A percentile compares a stretch with the other conserved stretches of the same genome.
These are phyloP conservation scores for Leptosomus discolor DNA, from an alignment of 2,113 vertebrate genomes.

Conservation along the genomic window DNA sequence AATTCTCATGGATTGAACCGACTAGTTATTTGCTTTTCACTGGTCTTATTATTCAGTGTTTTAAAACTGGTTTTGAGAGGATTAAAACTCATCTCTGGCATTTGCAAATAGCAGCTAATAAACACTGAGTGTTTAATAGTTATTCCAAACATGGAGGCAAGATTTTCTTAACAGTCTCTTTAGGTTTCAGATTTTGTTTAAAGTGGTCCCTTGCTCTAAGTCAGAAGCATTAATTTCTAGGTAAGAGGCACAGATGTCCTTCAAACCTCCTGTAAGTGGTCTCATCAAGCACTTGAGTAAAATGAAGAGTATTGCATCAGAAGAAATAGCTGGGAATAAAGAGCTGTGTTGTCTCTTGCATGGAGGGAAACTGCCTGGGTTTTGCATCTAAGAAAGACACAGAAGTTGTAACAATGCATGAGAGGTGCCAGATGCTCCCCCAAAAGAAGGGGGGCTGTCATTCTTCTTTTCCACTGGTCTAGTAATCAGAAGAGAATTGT, in stretches of 20 bases:
- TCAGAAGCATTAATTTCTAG: neutral
- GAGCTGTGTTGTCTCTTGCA: neutral
- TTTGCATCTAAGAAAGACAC: neutral
- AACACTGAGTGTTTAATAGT: neutral
- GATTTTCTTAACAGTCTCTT: neutral
- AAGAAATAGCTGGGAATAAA: neutral
- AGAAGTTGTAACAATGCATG: neutral
- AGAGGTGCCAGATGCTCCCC: neutral
- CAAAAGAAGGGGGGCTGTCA: neutral
- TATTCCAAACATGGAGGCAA: neutral
- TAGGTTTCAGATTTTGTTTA: neutral
- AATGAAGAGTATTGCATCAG: neutral
- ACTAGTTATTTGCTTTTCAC: neutral
- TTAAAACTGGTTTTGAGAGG: neutral
- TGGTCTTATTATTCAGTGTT: neutral
- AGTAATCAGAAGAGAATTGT: neutral
- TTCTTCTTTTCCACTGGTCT: neutral
- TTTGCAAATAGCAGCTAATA: neutral
- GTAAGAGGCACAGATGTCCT: neutral
- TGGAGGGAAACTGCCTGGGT: neutral
- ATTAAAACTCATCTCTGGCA: neutral
- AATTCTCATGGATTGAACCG: neutral
- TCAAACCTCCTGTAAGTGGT: neutral
- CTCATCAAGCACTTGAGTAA: conserved; percentile 7
- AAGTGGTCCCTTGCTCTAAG: neutral